A percentile compares a stretch with the other conserved stretches of the same genome.
Conservation (phyloP, 2,797 vertebrate species). For the Hydrophis major region DNA sequence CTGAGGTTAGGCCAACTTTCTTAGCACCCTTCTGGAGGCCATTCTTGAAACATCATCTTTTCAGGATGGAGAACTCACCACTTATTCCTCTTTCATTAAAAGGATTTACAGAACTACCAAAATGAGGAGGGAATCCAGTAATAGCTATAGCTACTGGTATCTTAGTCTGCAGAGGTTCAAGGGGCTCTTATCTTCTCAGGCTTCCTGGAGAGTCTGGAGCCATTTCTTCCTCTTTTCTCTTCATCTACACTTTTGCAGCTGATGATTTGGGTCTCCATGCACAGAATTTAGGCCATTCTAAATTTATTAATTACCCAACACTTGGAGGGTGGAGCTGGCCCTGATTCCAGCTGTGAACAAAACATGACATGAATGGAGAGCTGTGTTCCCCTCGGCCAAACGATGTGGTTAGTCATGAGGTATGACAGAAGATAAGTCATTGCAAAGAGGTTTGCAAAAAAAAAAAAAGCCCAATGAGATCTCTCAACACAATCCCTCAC, state of each 20-base stretch:
- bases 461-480: not conserved
- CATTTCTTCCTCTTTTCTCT: not conserved
- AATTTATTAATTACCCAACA: not conserved
- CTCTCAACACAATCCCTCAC: not conserved
- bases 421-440: not conserved
- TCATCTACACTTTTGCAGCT: not conserved
- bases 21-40: not conserved
- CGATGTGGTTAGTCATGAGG: not conserved
- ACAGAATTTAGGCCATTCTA: not conserved
- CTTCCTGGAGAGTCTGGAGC: not conserved
- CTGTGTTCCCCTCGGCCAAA: not conserved
- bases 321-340: not conserved
- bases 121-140: not conserved
- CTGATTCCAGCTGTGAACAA: not conserved
- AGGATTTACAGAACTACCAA: not conserved
- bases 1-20: not conserved
- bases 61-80: not conserved
- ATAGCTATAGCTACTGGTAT: not conserved
- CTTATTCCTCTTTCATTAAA: not conserved
- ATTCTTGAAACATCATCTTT: not conserved
- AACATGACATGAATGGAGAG: not conserved
- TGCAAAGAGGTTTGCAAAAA: not conserved
- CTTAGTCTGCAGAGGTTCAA: not conserved
- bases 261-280: not conserved
- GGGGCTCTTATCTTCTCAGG: not conserved